Base-by-base conservation (phyloP, 2,113 vertebrate species). In the Myrmecophaga tridactyla region DNA sequence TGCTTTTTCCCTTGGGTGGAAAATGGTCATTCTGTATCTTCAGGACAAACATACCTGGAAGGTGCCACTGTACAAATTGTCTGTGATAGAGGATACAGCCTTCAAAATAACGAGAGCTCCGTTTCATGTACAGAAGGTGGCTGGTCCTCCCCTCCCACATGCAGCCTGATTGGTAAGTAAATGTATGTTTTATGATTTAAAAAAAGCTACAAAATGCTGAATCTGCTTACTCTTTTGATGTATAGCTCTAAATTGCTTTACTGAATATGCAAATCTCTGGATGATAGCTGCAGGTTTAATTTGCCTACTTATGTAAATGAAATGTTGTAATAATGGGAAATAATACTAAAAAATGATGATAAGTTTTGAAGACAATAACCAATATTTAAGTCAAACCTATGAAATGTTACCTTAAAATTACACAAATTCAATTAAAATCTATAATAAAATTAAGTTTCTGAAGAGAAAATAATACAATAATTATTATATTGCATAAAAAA, bases 1-100 rank as follows among this genome's bases (percentile, higher is more conserved):
- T 96, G 89, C 34, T 96, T 89, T 48, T 89, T 96, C 73, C 95
- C 89, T 89, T 94, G 53, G n/a, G 89, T 94, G 89, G 63, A 92
- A 63, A 92, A 94, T 17, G 89, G 80, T 60, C 23, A 69, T 63
- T 96, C 93, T 89, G 14, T 23, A 51, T 75, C 80, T 80, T 94
- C 93, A 9, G 85, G 89, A 86, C 27, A 46, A 67, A 86, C n/a
- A 31, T 12, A 80, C 5, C 1, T 85, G 48, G 34, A 96, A 94
- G 93, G 93, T 5, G 41, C 80, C 25, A 18, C 4, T 6, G 92
- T 89, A 17, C 65, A 80, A 51, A 46, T 94, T 36, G 0, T 41
- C 29, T 96, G 85, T 62, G 39, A 86, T 13, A 2, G 3, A 7
- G 89, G 92, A 27, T 89, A 75, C 63, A 85, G 27, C 8, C 92